phyloP scores from a whole-genome alignment of 2,113 vertebrate species.

The Ammospiza nelsoni region DNA sequence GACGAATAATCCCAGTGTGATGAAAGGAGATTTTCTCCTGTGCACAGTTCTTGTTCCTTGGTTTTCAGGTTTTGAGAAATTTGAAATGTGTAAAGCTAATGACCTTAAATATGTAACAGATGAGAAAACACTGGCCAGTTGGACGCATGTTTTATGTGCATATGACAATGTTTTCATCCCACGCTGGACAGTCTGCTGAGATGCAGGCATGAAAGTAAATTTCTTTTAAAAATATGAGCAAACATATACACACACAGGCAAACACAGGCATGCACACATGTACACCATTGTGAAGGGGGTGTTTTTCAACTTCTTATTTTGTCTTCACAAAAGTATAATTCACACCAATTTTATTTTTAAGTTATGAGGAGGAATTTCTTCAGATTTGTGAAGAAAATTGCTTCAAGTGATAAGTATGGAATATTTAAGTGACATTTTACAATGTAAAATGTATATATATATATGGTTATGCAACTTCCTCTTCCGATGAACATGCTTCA shows the following conservation, averaged over 20 bases:
- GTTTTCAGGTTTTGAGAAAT: constrained; percentile 7
- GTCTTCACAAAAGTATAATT: neutral
- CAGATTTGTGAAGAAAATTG: constrained; percentile 21
- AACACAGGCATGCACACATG: neutral
- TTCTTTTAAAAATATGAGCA: neutral
- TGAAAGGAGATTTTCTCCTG: constrained; percentile 22
- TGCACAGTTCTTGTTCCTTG: neutral
- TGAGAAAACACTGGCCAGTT: neutral
- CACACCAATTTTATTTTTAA: constrained; percentile 23
- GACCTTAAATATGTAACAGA: constrained; percentile 15
- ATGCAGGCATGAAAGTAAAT: neutral
- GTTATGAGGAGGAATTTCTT: constrained; percentile 22
- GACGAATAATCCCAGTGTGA: neutral
- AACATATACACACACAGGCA: neutral
- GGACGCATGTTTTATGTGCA: neutral
- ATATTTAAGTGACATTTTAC: constrained; percentile 23
- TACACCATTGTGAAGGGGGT: neutral
- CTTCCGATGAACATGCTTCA: neutral
- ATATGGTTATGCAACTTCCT: neutral
- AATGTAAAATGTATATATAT: neutral
- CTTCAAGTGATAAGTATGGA: neutral
- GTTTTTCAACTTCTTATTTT: neutral
- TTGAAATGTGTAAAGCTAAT: neutral
- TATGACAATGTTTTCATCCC: constrained; percentile 26
- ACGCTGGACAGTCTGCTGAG: neutral